Base-by-base conservation (phyloP, 2,113 vertebrate genomes). In the Nymphicus hollandicus region DNA sequence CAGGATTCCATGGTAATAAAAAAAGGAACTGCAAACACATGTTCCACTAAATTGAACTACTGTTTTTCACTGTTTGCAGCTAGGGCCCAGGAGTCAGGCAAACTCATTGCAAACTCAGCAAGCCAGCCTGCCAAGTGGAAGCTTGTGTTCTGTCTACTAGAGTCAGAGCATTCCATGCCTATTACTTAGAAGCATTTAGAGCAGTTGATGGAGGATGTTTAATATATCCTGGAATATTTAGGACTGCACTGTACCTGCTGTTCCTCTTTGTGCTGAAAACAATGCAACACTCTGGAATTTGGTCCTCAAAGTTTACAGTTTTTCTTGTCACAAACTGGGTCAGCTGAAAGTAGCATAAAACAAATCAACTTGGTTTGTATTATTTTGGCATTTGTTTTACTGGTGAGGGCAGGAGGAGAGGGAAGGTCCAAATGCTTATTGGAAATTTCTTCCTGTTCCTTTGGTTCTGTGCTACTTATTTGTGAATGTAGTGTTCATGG, bases 401-500 rank as follows among this genome's bases (percentile, higher is more conserved):
- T 44, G 11, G 3, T 28, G 17, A 79, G 9, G 9, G 44, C 6
- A 58, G 9, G 8, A 12, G 3, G 7, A 55, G 6, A 46, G 35
- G 17, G 7, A 68, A 73, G 1, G 14, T 60, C 24, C 25, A 64
- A 20, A 9, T 5, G 9, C 6, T 28, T n/a, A 12, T 37, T 10
- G 8, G 17, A 47, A 80, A 60, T 29, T 33, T 56, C 23, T 71
- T 68, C 13, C 19, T 47, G 1, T 53, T 79, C 27, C 12, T 87
- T 78, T 74, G 3, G 25, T 63, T 92, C 35, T 73, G 15, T 24
- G 23, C 7, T 80, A 24, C 10, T 39, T 82, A 20, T 28, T 52
- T 41, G 46, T n/a, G 23, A 39, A 49, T 3, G 11, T 15, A 46
- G 2, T 19, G 18, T 49, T 63, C 0, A 0, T 37, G 4, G 12